Evolutionary conservation across 1,140 invertebrate genomes (phyloP).

Genomic region (Akabosia matsudoensis): DNA sequence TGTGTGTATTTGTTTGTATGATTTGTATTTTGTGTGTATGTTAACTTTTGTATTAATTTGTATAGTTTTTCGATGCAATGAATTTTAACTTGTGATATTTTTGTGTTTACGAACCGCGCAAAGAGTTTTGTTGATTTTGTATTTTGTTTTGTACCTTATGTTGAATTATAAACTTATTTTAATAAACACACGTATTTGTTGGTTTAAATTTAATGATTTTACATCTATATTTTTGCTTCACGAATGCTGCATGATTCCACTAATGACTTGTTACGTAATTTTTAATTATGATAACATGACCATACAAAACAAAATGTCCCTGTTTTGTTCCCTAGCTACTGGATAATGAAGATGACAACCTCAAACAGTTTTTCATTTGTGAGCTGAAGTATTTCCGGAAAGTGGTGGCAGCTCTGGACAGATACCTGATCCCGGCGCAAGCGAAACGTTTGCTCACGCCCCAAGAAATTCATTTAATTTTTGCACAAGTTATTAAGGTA

Average conservation of each 20-base stretch:
- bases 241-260: no score
- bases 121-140: no score
- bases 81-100: no score
- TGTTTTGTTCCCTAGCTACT: conserved; percentile 38
- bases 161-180: no score
- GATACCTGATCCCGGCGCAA: conserved; percentile 46
- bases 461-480: conserved; percentile 45
- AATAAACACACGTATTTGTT: no score
- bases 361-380: conserved; percentile 43
- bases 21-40: not conserved
- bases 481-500: conserved; percentile 44
- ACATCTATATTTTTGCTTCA: no score
- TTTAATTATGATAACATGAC: not conserved
- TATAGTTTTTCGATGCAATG: no score
- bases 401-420: conserved; percentile 39
- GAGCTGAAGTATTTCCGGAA: conserved; percentile 45
- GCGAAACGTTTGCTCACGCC: conserved; percentile 39
- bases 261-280: not conserved
- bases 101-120: no score
- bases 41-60: not conserved
- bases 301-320: not conserved
- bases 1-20: not conserved
- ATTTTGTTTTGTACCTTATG: no score
- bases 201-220: no score
- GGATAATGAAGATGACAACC: conserved; percentile 44